Conservation (phyloP, 2,888 invertebrate species). For the Melieria picta region DNA sequence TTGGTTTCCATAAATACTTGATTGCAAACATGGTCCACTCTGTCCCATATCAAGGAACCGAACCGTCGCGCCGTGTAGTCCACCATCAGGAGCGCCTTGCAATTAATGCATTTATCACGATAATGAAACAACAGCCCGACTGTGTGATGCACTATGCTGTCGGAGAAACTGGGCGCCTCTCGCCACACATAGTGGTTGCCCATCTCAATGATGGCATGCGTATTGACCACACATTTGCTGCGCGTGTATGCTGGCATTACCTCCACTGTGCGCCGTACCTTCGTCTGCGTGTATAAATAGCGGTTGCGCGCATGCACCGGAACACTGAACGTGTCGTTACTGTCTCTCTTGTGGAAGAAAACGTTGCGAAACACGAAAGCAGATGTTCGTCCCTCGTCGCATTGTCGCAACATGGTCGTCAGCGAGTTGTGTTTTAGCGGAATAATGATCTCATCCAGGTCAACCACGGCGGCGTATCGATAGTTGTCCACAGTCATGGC, state of each 20-base stretch:
- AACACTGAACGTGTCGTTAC: conserved; percentile 61
- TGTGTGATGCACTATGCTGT: conserved; percentile 55
- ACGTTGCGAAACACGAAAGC: conserved; percentile 67
- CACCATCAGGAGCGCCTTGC: conserved; percentile 54
- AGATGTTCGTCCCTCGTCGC: conserved; percentile 60
- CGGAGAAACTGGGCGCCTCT: conserved; percentile 53
- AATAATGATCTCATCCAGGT: conserved; percentile 87
- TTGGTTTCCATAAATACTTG: conserved; percentile 51
- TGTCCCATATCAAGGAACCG: conserved; percentile 61
- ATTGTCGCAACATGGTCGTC: conserved; percentile 62
- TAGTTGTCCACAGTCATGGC: conserved; percentile 78
- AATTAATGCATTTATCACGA: conserved; percentile 60
- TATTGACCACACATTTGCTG: conserved; percentile 87
- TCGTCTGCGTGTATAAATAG: conserved; percentile 64
- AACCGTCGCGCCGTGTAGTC: conserved; percentile 62
- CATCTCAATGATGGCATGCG: conserved; percentile 84
- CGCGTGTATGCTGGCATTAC: conserved; percentile 75
- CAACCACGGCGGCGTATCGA: conserved; percentile 84
- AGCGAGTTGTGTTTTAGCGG: conserved; percentile 81
- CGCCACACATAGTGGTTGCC: conserved; percentile 84
- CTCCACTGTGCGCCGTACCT: conserved; percentile 58
- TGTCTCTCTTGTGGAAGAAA: conserved; percentile 67
- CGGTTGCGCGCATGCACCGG: conserved; percentile 56
- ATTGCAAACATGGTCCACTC: conserved; percentile 59
- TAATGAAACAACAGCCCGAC: conserved; percentile 64